Base-by-base conservation (phyloP, 2,888 invertebrate species). In the Acleris literana region DNA sequence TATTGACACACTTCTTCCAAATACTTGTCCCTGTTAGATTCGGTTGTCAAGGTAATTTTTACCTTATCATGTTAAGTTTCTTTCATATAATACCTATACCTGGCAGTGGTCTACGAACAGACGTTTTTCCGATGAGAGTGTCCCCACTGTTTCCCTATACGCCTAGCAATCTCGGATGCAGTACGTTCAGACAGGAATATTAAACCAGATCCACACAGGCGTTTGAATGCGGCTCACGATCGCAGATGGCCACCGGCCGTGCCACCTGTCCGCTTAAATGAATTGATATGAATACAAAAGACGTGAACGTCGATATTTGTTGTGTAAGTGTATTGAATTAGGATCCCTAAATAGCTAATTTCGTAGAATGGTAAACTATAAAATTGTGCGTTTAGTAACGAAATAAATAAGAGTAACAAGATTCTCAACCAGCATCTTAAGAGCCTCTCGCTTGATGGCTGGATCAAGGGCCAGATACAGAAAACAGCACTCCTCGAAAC, bases 231-330 rank as follows among this genome's bases (percentile, higher is more conserved):
- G 57, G 9, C 52, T 57, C 66, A 66, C 66, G 66, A 62, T 52
- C 62, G 46, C 51, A 66, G 52, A 57, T 57, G 62, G 61, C 61
- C 62, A 66, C 66, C 61, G 52, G 56, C 46, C 20, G 56, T n/a
- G 33, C 56, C 66, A 66, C 61, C 66, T 66, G 65, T 25, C 51
- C 51, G 52, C 56, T 53, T 62, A 62, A 62, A 66, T 66, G 57
- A 62, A 66, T 66, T 62, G 66, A 62, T 66, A 62, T 62, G 66
- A 57, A 65, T 61, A 65, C 61, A 65, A 63, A 57, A 63, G 49
- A 51, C 49, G 39, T 48, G 13, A 13, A 59, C 46, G 7, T 49
- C 33, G 20, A 49, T 49, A 20, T 18, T 49, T 17, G 18, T 18
- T 49, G 17, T 39, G 17, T 46, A n/a, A n/a, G n/a, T 44, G n/a